A percentile compares a stretch with the other conserved stretches of the same genome.
phyloP scores from a whole-genome alignment of 2,888 invertebrate genomes.

The Meloe dianella region DNA sequence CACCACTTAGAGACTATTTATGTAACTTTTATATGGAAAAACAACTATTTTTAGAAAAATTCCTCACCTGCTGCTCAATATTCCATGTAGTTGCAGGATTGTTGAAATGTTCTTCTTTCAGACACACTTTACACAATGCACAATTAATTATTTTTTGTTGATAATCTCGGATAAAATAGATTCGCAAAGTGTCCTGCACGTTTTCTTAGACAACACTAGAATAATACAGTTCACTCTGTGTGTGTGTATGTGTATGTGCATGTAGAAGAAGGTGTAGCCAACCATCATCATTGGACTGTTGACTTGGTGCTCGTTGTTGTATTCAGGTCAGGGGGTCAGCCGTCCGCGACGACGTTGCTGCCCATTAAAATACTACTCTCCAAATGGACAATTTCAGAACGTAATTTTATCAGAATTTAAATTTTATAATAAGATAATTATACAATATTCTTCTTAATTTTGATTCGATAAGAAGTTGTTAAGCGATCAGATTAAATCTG shows the following conservation, averaged over 20 bases:
- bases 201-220: conserved; percentile 30
- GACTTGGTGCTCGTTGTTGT: conserved; percentile 34
- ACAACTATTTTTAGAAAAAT: neutral
- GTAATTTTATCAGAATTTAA: neutral
- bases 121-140: neutral
- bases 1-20: neutral
- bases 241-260: conserved; percentile 27
- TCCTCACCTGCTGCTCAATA: neutral
- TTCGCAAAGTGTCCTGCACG: conserved; percentile 31
- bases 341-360: conserved; percentile 56
- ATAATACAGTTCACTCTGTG: conserved; percentile 22
- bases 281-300: conserved; percentile 36
- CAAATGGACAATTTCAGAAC: conserved; percentile 1
- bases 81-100: neutral
- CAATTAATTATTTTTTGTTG: neutral
- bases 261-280: conserved; percentile 33
- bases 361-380: conserved; percentile 40
- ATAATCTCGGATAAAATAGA: conserved; percentile 14
- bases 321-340: conserved; percentile 58
- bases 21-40: neutral
- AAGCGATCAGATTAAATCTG: no score
- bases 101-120: neutral
- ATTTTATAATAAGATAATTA: neutral
- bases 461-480: neutral
- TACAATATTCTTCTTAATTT: neutral